A percentile compares a stretch with the other conserved stretches of the same genome.
These are phyloP conservation scores for Dryobotodes eremita DNA, from an alignment of 2,888 invertebrate species.

Conservation along the genomic window DNA sequence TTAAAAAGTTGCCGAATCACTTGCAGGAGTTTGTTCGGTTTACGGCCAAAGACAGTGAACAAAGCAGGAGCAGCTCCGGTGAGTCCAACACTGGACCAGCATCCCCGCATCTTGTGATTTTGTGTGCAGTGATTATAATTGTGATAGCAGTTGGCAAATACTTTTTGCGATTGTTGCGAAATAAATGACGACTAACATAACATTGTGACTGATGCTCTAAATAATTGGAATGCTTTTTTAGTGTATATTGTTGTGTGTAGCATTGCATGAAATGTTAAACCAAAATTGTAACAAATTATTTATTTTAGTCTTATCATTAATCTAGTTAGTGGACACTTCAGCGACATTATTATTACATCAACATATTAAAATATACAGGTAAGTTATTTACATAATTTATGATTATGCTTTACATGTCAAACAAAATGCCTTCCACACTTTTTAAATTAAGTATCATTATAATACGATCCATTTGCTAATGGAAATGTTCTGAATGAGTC, in stretches of 20 bases:
- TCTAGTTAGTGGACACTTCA: conserved; percentile 54
- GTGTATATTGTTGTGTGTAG: conserved; percentile 72
- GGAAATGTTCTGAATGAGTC: conserved; percentile 68
- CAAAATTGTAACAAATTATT: conserved; percentile 56
- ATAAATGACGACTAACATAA: conserved; percentile 78
- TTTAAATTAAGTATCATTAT: conserved; percentile 25
- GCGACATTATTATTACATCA: conserved; percentile 37
- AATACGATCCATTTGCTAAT: conserved; percentile 69
- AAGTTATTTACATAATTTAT: conserved; percentile 63
- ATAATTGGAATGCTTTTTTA: conserved; percentile 69
- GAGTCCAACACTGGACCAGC: conserved; percentile 84
- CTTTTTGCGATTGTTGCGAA: conserved; percentile 82
- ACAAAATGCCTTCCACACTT: conserved; percentile 38
- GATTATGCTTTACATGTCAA: conserved; percentile 53
- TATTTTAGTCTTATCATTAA: conserved; percentile 56
- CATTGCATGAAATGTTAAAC: conserved; percentile 78
- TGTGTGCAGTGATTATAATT: conserved; percentile 88
- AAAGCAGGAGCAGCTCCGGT: conserved; percentile 89
- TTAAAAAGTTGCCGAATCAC: conserved; percentile 93
- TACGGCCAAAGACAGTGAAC: conserved; percentile 88
- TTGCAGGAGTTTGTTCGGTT: conserved; percentile 94
- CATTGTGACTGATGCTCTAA: conserved; percentile 70
- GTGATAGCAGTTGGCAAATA: conserved; percentile 86
- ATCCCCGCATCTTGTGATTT: conserved; percentile 88
- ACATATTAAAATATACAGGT: conserved; percentile 68